A percentile compares a stretch with the other conserved stretches of the same genome.
Evolutionary conservation across 1,140 invertebrate species (phyloP).

Genomic region (Euwallacea fornicatus): DNA sequence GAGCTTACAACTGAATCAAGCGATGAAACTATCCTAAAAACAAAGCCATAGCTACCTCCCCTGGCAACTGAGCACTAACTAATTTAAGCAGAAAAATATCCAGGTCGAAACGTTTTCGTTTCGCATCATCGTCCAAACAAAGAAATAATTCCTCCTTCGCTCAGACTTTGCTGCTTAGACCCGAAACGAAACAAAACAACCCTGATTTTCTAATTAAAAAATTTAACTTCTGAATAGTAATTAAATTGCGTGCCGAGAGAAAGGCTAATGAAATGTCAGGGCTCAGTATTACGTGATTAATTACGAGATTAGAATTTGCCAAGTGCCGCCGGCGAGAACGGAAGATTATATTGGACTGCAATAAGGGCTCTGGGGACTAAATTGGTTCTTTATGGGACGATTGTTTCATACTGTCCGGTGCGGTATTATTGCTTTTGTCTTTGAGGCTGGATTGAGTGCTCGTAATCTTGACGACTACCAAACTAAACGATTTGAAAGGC

Average conservation of each 20-base stretch:
- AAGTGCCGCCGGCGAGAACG: conserved; percentile 24
- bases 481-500: too few species aligned
- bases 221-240: conserved; percentile 29
- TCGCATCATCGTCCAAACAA: conserved; percentile 22
- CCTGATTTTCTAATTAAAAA: conserved; percentile 29
- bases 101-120: conserved; percentile 9
- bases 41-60: too few species aligned
- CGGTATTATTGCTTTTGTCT: too few species aligned
- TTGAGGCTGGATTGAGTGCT: too few species aligned
- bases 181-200: conserved; percentile 24
- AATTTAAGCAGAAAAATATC: conserved; percentile 13
- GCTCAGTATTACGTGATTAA: conserved; percentile 30
- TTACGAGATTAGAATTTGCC: conserved; percentile 34
- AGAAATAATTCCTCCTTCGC: conserved; percentile 20
- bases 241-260: conserved; percentile 32
- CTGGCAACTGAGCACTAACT: neutral
- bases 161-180: conserved; percentile 20
- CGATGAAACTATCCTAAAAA: neutral
- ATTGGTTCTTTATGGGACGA: neutral
- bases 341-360: conserved; percentile 26
- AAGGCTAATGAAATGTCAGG: conserved; percentile 36
- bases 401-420: too few species aligned
- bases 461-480: too few species aligned
- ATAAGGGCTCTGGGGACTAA: conserved; percentile 10
- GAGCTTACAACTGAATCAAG: neutral